phyloP scores from a whole-genome alignment of 2,113 vertebrate genomes.

The Bujurquina vittata region DNA sequence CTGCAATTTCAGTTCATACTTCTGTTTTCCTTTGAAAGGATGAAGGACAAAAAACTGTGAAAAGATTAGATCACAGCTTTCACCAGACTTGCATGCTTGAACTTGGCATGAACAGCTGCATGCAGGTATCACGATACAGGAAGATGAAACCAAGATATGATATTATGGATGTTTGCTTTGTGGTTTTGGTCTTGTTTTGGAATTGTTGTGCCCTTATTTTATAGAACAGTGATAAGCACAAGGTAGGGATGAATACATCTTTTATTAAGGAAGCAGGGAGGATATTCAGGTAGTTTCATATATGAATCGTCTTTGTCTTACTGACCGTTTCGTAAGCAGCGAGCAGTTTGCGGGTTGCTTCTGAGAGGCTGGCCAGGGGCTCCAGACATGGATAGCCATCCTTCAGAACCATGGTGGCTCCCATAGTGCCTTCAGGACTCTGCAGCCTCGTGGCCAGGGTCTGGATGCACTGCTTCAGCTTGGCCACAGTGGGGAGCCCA shows the following conservation, averaged over 20 bases:
- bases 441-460: constrained; percentile 89
- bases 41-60: background rate
- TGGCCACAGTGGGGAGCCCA: constrained; percentile 93
- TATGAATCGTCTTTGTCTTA: background rate
- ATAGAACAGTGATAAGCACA: background rate
- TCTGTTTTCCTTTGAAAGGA: background rate
- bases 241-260: background rate
- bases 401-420: constrained; percentile 87
- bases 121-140: background rate
- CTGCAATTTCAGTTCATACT: background rate
- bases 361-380: constrained; percentile 82
- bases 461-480: constrained; percentile 96
- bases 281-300: background rate
- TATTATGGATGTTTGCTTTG: background rate
- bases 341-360: constrained; percentile 90
- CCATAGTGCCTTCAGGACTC: constrained; percentile 82
- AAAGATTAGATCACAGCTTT: background rate
- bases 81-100: background rate
- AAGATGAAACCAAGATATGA: background rate
- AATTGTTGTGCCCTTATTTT: background rate
- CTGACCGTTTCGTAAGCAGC: constrained; percentile 90
- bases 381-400: constrained; percentile 92
- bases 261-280: background rate
- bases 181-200: background rate
- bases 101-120: background rate